Evolutionary conservation across 2,113 vertebrate genomes (phyloP).

Genomic region (Ictidomys tridecemlineatus): DNA sequence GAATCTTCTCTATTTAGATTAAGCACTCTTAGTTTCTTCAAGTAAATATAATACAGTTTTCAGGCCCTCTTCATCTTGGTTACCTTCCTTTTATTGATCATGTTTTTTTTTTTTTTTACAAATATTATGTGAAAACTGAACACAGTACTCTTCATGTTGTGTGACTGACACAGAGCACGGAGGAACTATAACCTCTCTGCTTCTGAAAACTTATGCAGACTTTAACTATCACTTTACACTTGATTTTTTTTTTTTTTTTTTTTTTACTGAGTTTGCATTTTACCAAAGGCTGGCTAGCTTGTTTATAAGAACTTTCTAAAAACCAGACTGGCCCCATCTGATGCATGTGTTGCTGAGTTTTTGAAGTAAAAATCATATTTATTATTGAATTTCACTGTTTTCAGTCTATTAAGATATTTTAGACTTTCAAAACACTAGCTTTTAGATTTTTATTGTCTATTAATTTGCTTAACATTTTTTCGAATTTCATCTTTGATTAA

Average conservation of each 20-base stretch:
- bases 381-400: not conserved
- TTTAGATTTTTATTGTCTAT: not conserved
- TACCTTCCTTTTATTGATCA: not conserved
- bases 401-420: not conserved
- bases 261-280: not conserved
- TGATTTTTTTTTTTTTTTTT: not conserved
- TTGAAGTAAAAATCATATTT: not conserved
- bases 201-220: not conserved
- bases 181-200: not conserved
- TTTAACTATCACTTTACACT: not conserved
- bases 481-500: not conserved
- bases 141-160: too few species aligned
- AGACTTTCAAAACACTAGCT: slow-evolving; percentile 29
- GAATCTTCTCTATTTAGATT: not conserved
- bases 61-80: not conserved
- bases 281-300: not conserved
- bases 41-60: not conserved
- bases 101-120: not conserved
- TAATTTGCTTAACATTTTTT: not conserved
- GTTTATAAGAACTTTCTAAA: not conserved
- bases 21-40: not conserved
- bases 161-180: not conserved
- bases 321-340: not conserved
- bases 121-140: not conserved
- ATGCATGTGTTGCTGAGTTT: not conserved